Conservation (phyloP, 2,113 vertebrate genomes). For the Myotis davidii region DNA sequence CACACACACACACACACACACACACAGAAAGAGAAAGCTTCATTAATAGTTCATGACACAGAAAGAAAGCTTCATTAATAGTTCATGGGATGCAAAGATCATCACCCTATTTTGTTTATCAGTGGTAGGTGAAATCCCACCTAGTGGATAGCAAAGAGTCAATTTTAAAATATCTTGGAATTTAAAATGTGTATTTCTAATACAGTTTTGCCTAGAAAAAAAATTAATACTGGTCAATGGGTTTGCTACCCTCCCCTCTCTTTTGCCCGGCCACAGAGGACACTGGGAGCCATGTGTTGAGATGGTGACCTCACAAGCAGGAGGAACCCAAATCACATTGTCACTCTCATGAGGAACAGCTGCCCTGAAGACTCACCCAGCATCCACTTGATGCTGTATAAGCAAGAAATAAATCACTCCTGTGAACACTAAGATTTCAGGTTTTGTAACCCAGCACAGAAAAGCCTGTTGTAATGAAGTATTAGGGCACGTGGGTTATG, state of each 20-base stretch:
- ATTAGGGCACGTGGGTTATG: background rate
- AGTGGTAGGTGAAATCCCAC: background rate
- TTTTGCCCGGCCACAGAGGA: background rate
- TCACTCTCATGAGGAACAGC: background rate
- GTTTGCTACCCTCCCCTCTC: background rate
- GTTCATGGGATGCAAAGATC: background rate
- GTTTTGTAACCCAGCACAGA: background rate
- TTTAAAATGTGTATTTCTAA: slow-evolving; percentile 35
- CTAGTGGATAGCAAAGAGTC: background rate
- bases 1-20: background rate
- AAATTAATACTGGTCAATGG: background rate
- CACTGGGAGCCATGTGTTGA: background rate
- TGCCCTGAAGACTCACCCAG: background rate
- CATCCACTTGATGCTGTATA: background rate
- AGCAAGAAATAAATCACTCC: background rate
- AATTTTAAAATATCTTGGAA: slow-evolving; percentile 15
- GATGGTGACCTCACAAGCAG: background rate
- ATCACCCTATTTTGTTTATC: background rate
- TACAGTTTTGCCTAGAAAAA: background rate
- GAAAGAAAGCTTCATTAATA: background rate
- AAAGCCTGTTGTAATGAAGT: background rate
- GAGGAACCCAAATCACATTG: background rate
- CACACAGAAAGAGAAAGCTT: background rate
- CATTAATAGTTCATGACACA: background rate
- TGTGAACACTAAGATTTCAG: background rate